Evolutionary conservation across 2,888 invertebrate species (phyloP).

Genomic region (Drosophila yooni): DNA sequence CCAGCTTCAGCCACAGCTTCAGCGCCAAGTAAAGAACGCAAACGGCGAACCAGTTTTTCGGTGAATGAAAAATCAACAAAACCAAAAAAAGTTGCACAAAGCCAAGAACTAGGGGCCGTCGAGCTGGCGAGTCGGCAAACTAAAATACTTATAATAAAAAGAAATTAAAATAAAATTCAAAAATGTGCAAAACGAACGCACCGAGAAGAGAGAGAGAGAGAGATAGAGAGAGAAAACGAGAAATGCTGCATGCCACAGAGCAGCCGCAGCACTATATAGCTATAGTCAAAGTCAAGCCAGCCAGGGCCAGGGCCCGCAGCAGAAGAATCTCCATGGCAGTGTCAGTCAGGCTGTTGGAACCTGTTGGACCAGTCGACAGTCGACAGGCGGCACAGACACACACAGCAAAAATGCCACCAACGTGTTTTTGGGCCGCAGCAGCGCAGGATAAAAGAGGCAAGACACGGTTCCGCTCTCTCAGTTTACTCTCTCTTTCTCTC

Average conservation of each 20-base stretch:
- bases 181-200: constrained; percentile 77
- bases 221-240: constrained; percentile 41
- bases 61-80: constrained; percentile 81
- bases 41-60: constrained; percentile 76
- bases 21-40: constrained; percentile 58
- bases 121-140: constrained; percentile 30
- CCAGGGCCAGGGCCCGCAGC: constrained; percentile 47
- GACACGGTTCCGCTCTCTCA: constrained; percentile 30
- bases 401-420: constrained; percentile 69
- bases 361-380: constrained; percentile 77
- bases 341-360: constrained; percentile 70
- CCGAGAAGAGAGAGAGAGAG: constrained; percentile 38
- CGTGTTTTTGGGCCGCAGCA: constrained; percentile 64
- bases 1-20: constrained; percentile 10
- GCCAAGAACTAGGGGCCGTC: constrained; percentile 17
- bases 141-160: constrained; percentile 79
- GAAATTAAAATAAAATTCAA: constrained; percentile 81
- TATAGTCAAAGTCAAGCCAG: constrained; percentile 26
- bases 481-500: constrained; percentile 7
- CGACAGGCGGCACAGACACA: constrained; percentile 43
- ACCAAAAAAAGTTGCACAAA: constrained; percentile 58
- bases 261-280: constrained; percentile 7
- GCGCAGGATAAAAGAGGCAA: constrained; percentile 46
- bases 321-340: constrained; percentile 62
- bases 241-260: constrained; percentile 71